Evolutionary conservation across 2,113 vertebrate species (phyloP).

Genomic region (Andinoacara biseriatus): DNA sequence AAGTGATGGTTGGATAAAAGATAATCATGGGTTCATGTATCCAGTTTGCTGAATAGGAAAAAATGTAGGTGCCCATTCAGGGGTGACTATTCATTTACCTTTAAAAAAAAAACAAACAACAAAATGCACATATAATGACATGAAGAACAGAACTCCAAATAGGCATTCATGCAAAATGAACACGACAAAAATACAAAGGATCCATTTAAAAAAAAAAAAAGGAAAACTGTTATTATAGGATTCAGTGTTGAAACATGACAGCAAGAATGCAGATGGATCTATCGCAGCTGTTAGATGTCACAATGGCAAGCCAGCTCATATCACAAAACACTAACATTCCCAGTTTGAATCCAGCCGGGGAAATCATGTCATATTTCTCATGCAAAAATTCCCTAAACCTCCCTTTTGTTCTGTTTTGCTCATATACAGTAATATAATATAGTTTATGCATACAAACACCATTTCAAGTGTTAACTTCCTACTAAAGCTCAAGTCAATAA

Average conservation of each 20-base stretch:
- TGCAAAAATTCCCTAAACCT: no score
- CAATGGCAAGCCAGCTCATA: background rate
- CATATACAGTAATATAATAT: background rate
- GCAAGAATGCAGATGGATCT: background rate
- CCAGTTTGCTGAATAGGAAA: conserved; percentile 23
- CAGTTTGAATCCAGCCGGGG: background rate
- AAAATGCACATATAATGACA: background rate
- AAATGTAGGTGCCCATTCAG: conserved; percentile 25
- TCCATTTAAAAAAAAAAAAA: background rate
- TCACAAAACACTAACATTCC: background rate
- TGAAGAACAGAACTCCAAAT: background rate
- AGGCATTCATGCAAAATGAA: background rate
- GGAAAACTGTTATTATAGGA: background rate
- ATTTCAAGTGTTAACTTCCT: background rate
- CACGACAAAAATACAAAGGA: background rate
- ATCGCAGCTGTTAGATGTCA: background rate
- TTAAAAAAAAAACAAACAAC: background rate
- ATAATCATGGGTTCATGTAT: conserved; percentile 27
- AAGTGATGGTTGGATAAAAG: conserved; percentile 16
- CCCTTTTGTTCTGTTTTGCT: background rate
- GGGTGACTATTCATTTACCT: conserved; percentile 1
- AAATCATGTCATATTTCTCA: no score
- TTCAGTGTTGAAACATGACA: conserved; percentile 1
- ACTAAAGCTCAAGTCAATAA: background rate
- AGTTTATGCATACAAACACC: background rate